These are phyloP conservation scores for Acleris literana DNA, from an alignment of 2,888 invertebrate species.

Conservation along the genomic window DNA sequence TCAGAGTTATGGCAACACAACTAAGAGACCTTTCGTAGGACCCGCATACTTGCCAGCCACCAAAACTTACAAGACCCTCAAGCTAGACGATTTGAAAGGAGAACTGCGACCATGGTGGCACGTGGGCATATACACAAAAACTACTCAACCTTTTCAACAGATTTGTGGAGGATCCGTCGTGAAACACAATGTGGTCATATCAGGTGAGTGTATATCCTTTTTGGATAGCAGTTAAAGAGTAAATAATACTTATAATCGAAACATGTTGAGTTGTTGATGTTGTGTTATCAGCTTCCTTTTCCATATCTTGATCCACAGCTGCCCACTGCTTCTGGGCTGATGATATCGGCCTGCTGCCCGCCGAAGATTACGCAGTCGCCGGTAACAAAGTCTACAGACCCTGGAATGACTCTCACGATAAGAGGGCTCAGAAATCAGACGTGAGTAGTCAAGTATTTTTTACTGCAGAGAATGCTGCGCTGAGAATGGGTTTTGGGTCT, in stretches of 20 bases:
- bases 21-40: background rate
- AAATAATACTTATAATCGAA: background rate
- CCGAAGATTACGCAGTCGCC: slow-evolving; percentile 56
- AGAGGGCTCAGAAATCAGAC: slow-evolving; percentile 57
- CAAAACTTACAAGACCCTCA: background rate
- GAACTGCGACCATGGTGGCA: slow-evolving; percentile 75
- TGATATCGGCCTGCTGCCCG: slow-evolving; percentile 44
- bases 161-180: slow-evolving; percentile 83
- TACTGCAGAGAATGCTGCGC: too few species aligned
- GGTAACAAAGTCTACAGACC: slow-evolving; percentile 65
- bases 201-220: slow-evolving; percentile 49
- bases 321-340: slow-evolving; percentile 69
- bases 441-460: slow-evolving; percentile 45
- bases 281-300: too few species aligned
- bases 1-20: too few species aligned
- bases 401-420: slow-evolving; percentile 50
- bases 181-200: slow-evolving; percentile 56
- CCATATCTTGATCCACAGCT: slow-evolving; percentile 48
- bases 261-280: too few species aligned
- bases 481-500: too few species aligned
- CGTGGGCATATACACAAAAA: slow-evolving; percentile 74
- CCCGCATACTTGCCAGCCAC: slow-evolving; percentile 3
- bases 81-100: slow-evolving; percentile 33
- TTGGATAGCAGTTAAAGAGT: background rate
- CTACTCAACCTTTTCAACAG: slow-evolving; percentile 65